phyloP scores from a whole-genome alignment of 2,113 vertebrate species.

The Aldabrachelys gigantea region DNA sequence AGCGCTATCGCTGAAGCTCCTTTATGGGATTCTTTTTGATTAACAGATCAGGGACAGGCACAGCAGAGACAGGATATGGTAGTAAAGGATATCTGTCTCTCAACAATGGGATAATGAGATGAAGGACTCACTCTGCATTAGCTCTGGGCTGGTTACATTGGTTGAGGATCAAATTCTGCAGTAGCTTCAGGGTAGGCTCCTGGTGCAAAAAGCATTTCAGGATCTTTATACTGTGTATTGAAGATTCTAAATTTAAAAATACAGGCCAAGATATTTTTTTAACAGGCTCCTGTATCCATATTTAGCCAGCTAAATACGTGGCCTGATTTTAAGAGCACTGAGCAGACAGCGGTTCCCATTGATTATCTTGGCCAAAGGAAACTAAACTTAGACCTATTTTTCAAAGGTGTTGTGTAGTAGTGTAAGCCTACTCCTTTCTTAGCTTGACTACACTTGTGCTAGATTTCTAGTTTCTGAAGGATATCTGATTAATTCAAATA shows the following conservation, averaged over 20 bases:
- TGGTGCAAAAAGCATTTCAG: neutral
- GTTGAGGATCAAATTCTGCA: neutral
- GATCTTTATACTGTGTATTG: accelerated
- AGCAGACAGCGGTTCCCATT: neutral
- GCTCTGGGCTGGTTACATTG: neutral
- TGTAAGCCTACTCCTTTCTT: neutral
- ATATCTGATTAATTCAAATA: neutral
- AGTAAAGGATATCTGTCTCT: accelerated
- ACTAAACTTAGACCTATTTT: neutral
- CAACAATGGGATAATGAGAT: neutral
- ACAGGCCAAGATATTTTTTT: neutral
- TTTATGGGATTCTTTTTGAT: neutral
- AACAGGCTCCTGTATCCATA: neutral
- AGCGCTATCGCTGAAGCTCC: neutral
- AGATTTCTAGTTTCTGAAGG: neutral
- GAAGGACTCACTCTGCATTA: neutral
- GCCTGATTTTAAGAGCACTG: neutral
- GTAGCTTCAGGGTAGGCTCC: neutral
- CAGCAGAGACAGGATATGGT: neutral
- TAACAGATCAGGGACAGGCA: neutral
- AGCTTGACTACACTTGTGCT: neutral
- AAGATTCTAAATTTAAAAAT: neutral
- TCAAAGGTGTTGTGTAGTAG: neutral
- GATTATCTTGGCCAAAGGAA: neutral
- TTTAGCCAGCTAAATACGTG: neutral